These are phyloP conservation scores for Ditylenchus weischeri DNA, from an alignment of 2,888 invertebrate species.

Conservation along the genomic window DNA sequence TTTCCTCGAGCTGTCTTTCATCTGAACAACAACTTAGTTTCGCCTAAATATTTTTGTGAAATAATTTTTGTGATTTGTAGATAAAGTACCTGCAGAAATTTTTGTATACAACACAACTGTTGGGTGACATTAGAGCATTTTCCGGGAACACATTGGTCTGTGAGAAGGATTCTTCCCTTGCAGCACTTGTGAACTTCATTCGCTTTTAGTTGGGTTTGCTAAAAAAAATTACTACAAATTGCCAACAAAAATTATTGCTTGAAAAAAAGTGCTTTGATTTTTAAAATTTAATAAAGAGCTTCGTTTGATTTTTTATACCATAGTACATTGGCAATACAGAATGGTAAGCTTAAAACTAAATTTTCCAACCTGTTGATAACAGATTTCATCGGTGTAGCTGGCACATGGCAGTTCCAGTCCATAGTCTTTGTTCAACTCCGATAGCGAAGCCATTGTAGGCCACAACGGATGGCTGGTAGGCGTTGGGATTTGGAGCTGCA, in stretches of 20 bases:
- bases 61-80: too few species aligned
- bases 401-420: conserved; percentile 44
- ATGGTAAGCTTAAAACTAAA: neutral
- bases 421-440: conserved; percentile 20
- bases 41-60: conserved; percentile 17
- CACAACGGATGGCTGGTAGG: conserved; percentile 27
- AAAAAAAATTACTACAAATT: conserved; percentile 21
- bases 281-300: too few species aligned
- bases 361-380: conserved; percentile 49
- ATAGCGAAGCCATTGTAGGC: conserved; percentile 5
- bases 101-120: conserved; percentile 58
- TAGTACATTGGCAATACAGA: neutral
- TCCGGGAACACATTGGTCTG: conserved; percentile 55
- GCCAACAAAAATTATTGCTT: too few species aligned
- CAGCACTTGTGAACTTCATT: conserved; percentile 52
- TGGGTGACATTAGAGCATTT: conserved; percentile 50
- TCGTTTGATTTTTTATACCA: too few species aligned
- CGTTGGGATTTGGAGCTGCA: conserved; percentile 31
- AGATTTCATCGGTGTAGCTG: conserved; percentile 56
- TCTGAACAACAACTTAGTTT: conserved; percentile 51
- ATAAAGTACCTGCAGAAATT: conserved; percentile 53
- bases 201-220: conserved; percentile 44
- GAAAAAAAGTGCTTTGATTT: too few species aligned
- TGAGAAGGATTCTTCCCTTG: conserved; percentile 51
- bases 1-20: conserved; percentile 39